These are phyloP conservation scores for Mus spicilegus DNA, from an alignment of 2,113 vertebrate species.

Conservation along the genomic window DNA sequence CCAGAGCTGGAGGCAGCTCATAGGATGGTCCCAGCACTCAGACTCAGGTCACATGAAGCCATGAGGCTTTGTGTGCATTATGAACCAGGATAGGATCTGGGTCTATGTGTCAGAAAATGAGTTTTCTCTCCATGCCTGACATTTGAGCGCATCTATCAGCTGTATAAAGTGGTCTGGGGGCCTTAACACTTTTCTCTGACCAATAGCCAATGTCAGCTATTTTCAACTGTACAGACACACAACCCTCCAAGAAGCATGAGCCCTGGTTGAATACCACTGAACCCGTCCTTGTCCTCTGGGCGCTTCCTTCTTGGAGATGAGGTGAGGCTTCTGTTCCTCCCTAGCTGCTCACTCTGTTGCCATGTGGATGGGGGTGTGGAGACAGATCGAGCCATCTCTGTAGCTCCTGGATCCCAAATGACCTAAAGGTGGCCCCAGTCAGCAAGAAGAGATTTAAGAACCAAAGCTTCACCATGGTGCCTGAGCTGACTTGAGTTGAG, in stretches of 20 bases:
- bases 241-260: accelerated
- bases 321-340: accelerated
- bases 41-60: background rate
- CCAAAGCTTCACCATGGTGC: accelerated
- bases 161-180: accelerated
- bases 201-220: no score
- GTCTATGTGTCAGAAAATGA: background rate
- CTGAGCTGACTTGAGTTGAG: background rate
- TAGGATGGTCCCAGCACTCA: accelerated
- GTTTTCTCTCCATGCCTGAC: accelerated
- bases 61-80: no score
- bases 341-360: accelerated
- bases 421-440: background rate
- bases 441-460: accelerated
- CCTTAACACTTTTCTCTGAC: background rate
- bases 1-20: accelerated
- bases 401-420: accelerated
- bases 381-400: accelerated
- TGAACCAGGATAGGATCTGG: background rate
- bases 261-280: background rate
- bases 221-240: accelerated
- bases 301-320: background rate
- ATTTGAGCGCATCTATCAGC: accelerated
- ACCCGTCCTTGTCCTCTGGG: accelerated
- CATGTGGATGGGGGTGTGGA: accelerated